Base-by-base conservation (phyloP, 1,140 invertebrate species). In the Oncopodura yosiiana region DNA sequence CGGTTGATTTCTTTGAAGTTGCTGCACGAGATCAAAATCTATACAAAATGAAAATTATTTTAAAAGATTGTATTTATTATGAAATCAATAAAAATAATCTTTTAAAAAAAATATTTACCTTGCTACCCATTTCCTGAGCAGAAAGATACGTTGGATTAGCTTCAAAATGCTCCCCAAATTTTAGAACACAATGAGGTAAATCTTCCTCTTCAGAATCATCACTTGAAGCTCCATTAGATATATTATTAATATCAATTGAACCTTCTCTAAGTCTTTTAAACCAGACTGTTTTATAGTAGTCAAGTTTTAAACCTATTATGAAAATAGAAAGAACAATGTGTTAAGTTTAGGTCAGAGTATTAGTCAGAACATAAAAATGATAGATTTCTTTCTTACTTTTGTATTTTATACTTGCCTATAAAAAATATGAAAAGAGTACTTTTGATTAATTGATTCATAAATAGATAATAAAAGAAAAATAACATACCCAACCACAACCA, bases 401-500 rank as follows among this genome's bases (percentile, higher is more conserved):
- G 46, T 62, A 62, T 46, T 64, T 64, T 19, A 59, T 65, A 1
- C 53, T n/a, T n/a, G n/a, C n/a, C n/a, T n/a, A n/a, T n/a, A n/a
- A n/a, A n/a, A n/a, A 49, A 42, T 19, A 11, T 16, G 41, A 42
- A 9, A 42, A 21, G 21, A 42, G 41, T 9, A 42, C 38, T 50
- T 50, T 16, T 38, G 19, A 21, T 29, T 46, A 65, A 75, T 73
- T 3, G 74, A n/a, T n/a, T n/a, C n/a, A n/a, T n/a, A n/a, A n/a
- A n/a, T n/a, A n/a, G n/a, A n/a, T n/a, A n/a, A n/a, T n/a, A n/a
- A n/a, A n/a, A n/a, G n/a, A n/a, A n/a, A n/a, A n/a, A n/a, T n/a
- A n/a, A n/a, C n/a, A 89, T 6, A 87, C 86, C 87, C 88, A 92
- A 3, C 87, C 88, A 75, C 87, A 92, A 1, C 87, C 87, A 43